A percentile compares a stretch with the other conserved stretches of the same genome.
Conservation (phyloP, 2,113 vertebrate species). For the Amphiprion percula region DNA sequence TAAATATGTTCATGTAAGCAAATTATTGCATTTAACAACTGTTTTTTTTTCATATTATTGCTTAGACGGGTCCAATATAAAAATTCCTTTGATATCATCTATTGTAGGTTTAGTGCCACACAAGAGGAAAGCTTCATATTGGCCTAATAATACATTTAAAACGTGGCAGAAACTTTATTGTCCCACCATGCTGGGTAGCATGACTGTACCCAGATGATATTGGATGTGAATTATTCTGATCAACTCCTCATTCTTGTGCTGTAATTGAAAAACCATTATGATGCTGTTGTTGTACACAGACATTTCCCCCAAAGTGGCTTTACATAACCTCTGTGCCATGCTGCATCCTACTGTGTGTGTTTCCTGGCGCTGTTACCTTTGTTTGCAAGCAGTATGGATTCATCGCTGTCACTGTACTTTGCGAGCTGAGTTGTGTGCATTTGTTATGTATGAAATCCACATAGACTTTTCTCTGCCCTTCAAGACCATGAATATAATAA, state of each 20-base stretch:
- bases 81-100: slow-evolving; percentile 8
- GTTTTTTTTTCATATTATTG: slow-evolving; percentile 18
- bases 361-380: slow-evolving; percentile 59
- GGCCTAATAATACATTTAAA: not conserved
- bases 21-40: slow-evolving; percentile 42
- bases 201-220: slow-evolving; percentile 44
- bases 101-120: slow-evolving; percentile 37
- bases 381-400: slow-evolving; percentile 46
- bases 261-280: slow-evolving; percentile 37
- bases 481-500: slow-evolving; percentile 63
- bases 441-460: slow-evolving; percentile 64
- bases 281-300: slow-evolving; percentile 40
- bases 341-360: slow-evolving; percentile 64
- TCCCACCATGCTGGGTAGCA: slow-evolving; percentile 35
- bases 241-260: slow-evolving; percentile 46
- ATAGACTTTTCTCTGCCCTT: slow-evolving; percentile 50
- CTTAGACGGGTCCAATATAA: slow-evolving; percentile 23
- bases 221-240: slow-evolving; percentile 53
- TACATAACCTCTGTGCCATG: slow-evolving; percentile 37
- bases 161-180: slow-evolving; percentile 13
- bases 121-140: slow-evolving; percentile 20
- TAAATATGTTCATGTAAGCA: slow-evolving; percentile 43
- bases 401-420: slow-evolving; percentile 72
- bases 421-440: slow-evolving; percentile 72
- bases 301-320: slow-evolving; percentile 31